These are phyloP conservation scores for Hirudinaria manillensis DNA, from an alignment of 2,888 invertebrate genomes.

Conservation along the genomic window DNA sequence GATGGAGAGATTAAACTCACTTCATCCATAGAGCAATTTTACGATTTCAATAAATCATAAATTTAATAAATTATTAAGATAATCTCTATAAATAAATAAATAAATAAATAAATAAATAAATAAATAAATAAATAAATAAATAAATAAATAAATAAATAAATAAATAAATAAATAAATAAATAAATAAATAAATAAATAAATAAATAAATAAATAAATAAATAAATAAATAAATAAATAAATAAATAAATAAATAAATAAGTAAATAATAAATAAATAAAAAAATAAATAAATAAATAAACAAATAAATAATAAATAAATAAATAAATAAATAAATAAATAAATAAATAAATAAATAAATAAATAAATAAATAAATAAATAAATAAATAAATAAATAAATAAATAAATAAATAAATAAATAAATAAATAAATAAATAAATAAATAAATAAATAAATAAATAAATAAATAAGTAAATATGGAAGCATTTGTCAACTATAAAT, in stretches of 20 bases:
- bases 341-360: neutral
- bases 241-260: no score
- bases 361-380: neutral
- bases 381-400: neutral
- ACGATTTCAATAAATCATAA: no score
- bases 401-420: neutral
- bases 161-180: neutral
- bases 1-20: no score
- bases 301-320: no score
- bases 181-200: neutral
- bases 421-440: neutral
- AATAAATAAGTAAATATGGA: no score
- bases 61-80: neutral
- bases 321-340: conserved; percentile 1
- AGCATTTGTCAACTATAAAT: no score
- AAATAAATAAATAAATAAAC: no score
- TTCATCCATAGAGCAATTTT: no score
- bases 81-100: neutral
- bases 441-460: neutral
- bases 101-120: neutral
- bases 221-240: no score
- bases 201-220: no score
- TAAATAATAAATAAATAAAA: no score
- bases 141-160: neutral
- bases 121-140: neutral